Conservation (phyloP, 2,888 invertebrate genomes). For the Melanophora roralis region DNA sequence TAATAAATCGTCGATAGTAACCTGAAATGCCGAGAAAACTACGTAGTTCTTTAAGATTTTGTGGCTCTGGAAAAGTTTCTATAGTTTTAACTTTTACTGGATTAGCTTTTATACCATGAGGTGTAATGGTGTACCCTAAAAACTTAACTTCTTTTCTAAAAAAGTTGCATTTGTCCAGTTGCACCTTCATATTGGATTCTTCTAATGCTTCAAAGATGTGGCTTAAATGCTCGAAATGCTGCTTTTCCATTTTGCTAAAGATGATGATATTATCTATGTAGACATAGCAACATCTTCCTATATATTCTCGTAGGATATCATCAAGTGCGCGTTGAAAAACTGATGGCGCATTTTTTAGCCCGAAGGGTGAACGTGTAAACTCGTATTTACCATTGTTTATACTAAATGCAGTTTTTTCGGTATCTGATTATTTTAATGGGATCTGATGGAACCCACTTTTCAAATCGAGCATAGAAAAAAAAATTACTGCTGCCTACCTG, state of each 20-base stretch:
- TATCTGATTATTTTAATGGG: background rate
- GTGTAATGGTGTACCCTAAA: slow-evolving; percentile 13
- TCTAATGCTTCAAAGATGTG: slow-evolving; percentile 17
- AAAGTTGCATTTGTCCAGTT: background rate
- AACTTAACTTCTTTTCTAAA: background rate
- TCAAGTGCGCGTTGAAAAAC: slow-evolving; percentile 37
- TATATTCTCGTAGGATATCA: slow-evolving; percentile 10
- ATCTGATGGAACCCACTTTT: background rate
- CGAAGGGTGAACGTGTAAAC: background rate
- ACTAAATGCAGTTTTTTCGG: background rate
- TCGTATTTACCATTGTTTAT: background rate
- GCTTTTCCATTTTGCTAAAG: background rate
- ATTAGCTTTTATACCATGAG: slow-evolving; percentile 50
- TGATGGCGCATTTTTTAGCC: slow-evolving; percentile 7
- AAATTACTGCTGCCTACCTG: background rate
- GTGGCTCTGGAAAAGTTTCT: slow-evolving; percentile 26
- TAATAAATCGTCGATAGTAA: slow-evolving; percentile 8
- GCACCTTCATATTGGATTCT: slow-evolving; percentile 2
- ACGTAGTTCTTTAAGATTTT: slow-evolving; percentile 52
- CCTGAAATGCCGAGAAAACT: slow-evolving; percentile 57
- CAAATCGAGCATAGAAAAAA: background rate
- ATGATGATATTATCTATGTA: background rate
- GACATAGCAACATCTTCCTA: background rate
- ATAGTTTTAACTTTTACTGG: slow-evolving; percentile 56
- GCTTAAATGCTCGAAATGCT: slow-evolving; percentile 35